A percentile compares a stretch with the other conserved stretches of the same genome.
Evolutionary conservation across 2,888 invertebrate genomes (phyloP).

Genomic region (Pammene fasciana): DNA sequence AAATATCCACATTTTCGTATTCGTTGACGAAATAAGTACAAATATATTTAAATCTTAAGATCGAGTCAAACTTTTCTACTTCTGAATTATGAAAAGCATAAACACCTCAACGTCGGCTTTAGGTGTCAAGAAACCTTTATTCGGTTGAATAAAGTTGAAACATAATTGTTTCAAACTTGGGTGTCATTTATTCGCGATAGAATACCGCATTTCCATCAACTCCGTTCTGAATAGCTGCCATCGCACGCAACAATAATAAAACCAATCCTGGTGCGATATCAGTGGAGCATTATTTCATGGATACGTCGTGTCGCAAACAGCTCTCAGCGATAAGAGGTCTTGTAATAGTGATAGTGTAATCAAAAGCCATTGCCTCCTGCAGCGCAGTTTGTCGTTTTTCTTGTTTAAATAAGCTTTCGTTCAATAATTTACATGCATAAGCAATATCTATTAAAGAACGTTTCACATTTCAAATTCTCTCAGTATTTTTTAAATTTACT

Average conservation of each 20-base stretch:
- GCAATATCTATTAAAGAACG: conserved; percentile 8
- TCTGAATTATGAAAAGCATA: conserved; percentile 1
- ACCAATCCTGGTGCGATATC: conserved; percentile 8
- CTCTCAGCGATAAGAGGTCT: conserved; percentile 22
- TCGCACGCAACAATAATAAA: conserved; percentile 23
- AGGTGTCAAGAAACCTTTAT: conserved; percentile 12
- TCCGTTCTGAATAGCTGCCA: background rate
- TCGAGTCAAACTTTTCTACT: conserved; percentile 1
- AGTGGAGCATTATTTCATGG: conserved; percentile 12
- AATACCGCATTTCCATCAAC: conserved; percentile 14
- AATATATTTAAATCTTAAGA: background rate
- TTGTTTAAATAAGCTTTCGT: conserved; percentile 7
- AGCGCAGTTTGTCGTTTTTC: conserved; percentile 14
- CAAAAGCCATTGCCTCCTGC: conserved; percentile 19
- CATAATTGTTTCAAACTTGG: conserved; percentile 8
- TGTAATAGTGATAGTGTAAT: conserved; percentile 31
- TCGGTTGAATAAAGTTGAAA: conserved; percentile 9
- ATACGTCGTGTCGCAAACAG: conserved; percentile 22
- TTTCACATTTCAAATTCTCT: conserved; percentile 1
- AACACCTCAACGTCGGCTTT: conserved; percentile 22
- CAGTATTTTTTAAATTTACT: conserved; percentile 7
- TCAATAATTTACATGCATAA: conserved; percentile 6
- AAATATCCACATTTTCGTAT: background rate
- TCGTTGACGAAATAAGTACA: background rate
- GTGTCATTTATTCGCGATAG: conserved; percentile 19